Evolutionary conservation across 2,797 vertebrate species (phyloP), one percentile per base, ranked within the genome.

Genomic region (Alca torda): DNA sequence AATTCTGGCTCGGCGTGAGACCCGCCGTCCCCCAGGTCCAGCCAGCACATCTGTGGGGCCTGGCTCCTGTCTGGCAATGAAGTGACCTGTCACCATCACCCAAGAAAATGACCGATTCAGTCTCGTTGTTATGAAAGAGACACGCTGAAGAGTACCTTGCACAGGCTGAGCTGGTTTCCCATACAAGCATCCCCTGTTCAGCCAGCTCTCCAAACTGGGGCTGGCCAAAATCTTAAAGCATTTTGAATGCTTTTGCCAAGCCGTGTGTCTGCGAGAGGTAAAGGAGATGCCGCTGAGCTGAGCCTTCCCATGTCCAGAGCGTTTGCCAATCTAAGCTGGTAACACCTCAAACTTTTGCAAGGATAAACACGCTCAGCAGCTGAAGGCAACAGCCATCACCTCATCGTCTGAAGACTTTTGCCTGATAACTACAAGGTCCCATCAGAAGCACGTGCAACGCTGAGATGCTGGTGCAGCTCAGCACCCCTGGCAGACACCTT

Each of bases 81-180:
- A 21, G 48, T 5, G n/a, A 74, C 23, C 77, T 11, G 46, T 6
- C 76, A 24, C 70, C 26, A 3, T 13, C 48, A 39, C 61, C 46
- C 11, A 2, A 24, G 57, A 28, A 35, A 72, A 25, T 1, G 3
- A 64, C 7, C 1, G 2, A 4, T 14, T 24, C 39, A 19, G 26
- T 6, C 69, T 12, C 7, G 0, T 2, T 16, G 37, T 6, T 25
- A 16, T 0, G 18, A n/a, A 26, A 48, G 60, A 61, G 16, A 18
- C 28, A 21, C 2, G 1, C 17, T 7, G 51, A 41, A 6, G n/a
- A 4, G 8, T 3, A 15, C 2, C 57, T 20, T 3, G 3, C 35
- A 13, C 0, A 2, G n/a, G n/a, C 16, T 63, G 89, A 4, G 7
- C 43, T 31, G 20, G 2, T 20, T 75, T 63, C 65, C 81, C 15